Evolutionary conservation across 2,888 invertebrate species (phyloP).

Genomic region (Galerucella pusilla): DNA sequence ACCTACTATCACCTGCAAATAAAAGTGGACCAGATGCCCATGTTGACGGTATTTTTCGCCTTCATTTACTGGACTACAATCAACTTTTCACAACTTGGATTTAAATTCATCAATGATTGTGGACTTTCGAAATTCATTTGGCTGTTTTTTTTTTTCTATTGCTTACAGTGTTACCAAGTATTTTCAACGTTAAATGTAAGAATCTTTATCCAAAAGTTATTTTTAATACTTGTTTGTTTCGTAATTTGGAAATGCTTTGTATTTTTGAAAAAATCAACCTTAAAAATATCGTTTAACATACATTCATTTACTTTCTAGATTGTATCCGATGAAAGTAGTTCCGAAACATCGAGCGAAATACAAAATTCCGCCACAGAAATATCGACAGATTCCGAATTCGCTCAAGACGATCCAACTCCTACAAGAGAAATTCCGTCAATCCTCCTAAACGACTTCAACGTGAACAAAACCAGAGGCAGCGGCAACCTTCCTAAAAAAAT

Average conservation of each 20-base stretch:
- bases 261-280: conserved; percentile 2
- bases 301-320: conserved; percentile 66
- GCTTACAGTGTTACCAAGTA: background rate
- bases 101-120: background rate
- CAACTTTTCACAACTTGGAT: background rate
- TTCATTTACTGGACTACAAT: too few species aligned
- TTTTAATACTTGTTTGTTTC: too few species aligned
- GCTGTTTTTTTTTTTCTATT: background rate
- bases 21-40: too few species aligned
- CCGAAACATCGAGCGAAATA: conserved; percentile 77
- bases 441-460: conserved; percentile 74
- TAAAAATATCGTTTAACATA: conserved; percentile 12
- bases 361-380: conserved; percentile 92
- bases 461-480: conserved; percentile 68
- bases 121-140: background rate
- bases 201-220: too few species aligned
- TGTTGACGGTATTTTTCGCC: too few species aligned
- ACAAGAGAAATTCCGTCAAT: conserved; percentile 82
- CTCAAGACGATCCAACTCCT: conserved; percentile 79
- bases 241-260: conserved; percentile 27
- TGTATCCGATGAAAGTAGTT: conserved; percentile 72
- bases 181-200: background rate
- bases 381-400: conserved; percentile 93
- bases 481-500: conserved; percentile 68
- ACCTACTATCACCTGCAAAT: too few species aligned